Conservation (phyloP, 2,113 vertebrate species). For the Actenoides lindsayi region DNA sequence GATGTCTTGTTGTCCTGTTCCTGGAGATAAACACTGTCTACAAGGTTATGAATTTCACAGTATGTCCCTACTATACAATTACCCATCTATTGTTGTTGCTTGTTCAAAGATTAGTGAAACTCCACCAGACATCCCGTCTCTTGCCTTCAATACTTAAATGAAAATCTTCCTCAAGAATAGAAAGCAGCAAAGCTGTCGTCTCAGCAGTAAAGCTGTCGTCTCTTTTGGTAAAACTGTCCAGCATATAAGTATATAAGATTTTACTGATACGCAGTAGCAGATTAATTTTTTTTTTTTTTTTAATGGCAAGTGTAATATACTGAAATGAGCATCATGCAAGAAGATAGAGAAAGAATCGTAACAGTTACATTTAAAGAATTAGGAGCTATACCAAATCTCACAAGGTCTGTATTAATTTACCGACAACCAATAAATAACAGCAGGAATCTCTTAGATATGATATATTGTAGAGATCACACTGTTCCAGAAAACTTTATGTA, state of each 20-base stretch:
- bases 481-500: background rate
- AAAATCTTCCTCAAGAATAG: background rate
- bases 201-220: background rate
- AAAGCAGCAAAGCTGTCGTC: background rate
- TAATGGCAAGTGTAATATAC: background rate
- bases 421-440: background rate
- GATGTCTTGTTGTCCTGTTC: too few species aligned
- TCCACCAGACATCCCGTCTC: too few species aligned
- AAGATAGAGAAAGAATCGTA: background rate
- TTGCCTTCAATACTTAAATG: background rate
- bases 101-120: too few species aligned
- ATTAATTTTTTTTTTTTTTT: background rate
- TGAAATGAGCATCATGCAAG: background rate
- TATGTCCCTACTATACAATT: too few species aligned
- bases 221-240: background rate
- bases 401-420: background rate
- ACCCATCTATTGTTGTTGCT: too few species aligned
- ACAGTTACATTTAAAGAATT: background rate
- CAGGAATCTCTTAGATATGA: background rate
- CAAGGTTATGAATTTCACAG: too few species aligned
- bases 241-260: background rate
- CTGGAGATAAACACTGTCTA: too few species aligned
- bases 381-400: background rate
- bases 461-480: background rate
- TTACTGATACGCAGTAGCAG: background rate